phyloP scores from a whole-genome alignment of 2,888 invertebrate genomes.

The Stenurella melanura region DNA sequence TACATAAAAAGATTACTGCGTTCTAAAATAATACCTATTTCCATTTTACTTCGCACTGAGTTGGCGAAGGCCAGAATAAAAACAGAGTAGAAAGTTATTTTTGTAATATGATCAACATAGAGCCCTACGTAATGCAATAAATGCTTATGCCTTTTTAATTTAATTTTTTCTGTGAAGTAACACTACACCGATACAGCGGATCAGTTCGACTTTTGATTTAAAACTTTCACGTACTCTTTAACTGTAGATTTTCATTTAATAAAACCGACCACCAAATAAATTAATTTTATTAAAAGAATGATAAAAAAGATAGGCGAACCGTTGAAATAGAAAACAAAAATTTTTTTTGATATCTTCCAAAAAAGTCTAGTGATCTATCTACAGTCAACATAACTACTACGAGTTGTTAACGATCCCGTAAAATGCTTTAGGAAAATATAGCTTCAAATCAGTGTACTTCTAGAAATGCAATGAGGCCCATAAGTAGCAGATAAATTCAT shows the following conservation, averaged over 20 bases:
- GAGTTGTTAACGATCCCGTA: too few relatives aligned
- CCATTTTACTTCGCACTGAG: conserved; percentile 32
- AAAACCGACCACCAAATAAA: too few relatives aligned
- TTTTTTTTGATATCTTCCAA: too few relatives aligned
- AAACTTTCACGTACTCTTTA: not conserved
- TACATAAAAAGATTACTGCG: conserved; percentile 10
- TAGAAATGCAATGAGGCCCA: too few relatives aligned
- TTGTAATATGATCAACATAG: conserved; percentile 36
- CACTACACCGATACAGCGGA: conserved; percentile 1
- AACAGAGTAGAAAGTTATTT: conserved; percentile 35
- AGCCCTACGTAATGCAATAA: conserved; percentile 29
- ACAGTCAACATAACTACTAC: too few relatives aligned
- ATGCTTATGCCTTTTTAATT: conserved; percentile 35
- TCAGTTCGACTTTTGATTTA: conserved; percentile 1
- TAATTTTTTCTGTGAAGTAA: conserved; percentile 22
- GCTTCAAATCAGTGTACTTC: too few relatives aligned
- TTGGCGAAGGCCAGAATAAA: conserved; percentile 33
- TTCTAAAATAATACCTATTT: conserved; percentile 32
- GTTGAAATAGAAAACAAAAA: too few relatives aligned
- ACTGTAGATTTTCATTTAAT: not conserved
- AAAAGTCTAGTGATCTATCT: too few relatives aligned
- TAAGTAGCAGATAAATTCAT: too few relatives aligned
- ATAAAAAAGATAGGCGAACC: too few relatives aligned
- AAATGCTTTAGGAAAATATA: too few relatives aligned
- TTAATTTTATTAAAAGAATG: too few relatives aligned